Conservation (phyloP, 2,797 vertebrate genomes). For the Chiloscyllium punctatum region DNA sequence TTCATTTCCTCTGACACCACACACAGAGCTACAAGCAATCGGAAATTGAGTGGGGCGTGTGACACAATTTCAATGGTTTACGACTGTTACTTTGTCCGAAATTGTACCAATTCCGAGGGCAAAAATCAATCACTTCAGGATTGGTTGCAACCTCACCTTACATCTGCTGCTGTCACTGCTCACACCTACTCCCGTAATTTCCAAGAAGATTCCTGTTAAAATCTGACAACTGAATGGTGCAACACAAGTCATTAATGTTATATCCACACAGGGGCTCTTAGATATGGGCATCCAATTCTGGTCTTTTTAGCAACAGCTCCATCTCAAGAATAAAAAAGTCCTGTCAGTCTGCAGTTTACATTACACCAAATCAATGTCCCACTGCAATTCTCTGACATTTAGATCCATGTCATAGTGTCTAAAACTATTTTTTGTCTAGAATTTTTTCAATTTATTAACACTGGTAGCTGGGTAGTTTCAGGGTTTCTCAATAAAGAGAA, state of each 20-base stretch:
- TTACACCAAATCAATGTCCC: background rate
- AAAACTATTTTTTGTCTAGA: background rate
- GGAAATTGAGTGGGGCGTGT: background rate
- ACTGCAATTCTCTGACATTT: background rate
- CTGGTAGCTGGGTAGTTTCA: background rate
- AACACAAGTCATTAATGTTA: background rate
- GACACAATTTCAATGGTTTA: background rate
- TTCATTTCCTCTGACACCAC: background rate
- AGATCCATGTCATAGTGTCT: background rate
- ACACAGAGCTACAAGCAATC: too few species aligned
- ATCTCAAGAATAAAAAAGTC: background rate
- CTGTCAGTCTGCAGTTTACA: background rate
- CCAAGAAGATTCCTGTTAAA: background rate
- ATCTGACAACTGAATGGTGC: background rate
- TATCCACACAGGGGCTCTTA: background rate
- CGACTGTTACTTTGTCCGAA: background rate
- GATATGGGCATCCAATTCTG: too few species aligned
- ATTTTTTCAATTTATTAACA: background rate
- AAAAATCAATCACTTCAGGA: background rate
- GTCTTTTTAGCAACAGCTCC: too few species aligned
- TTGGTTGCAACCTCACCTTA: background rate
- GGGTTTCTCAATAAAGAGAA: background rate
- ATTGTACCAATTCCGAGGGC: background rate
- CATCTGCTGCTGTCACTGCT: background rate
- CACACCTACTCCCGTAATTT: background rate